These are phyloP conservation scores for Volucella zonaria DNA, from an alignment of 2,888 invertebrate species.

Conservation along the genomic window DNA sequence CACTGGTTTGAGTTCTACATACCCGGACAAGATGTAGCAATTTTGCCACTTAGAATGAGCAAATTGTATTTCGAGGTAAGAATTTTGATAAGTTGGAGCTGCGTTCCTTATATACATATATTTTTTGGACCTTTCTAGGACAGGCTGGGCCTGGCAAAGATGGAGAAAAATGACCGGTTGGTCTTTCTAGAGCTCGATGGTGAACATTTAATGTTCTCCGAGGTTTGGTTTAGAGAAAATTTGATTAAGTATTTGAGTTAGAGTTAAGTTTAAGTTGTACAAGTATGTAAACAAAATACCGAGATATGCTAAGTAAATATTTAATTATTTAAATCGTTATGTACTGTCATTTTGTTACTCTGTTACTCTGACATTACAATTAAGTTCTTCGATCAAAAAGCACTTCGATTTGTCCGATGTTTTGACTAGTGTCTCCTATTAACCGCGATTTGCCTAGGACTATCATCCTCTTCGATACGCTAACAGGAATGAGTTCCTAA, in stretches of 20 bases:
- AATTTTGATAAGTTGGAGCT: conserved; percentile 36
- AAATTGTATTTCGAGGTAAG: conserved; percentile 89
- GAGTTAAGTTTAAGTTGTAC: conserved; percentile 78
- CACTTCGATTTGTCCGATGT: too few species aligned
- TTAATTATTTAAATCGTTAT: too few species aligned
- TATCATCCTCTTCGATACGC: too few species aligned
- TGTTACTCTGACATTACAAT: too few species aligned
- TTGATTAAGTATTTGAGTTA: conserved; percentile 84
- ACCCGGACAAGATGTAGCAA: conserved; percentile 88
- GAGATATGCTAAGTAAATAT: too few species aligned
- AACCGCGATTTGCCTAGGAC: too few species aligned
- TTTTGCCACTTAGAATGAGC: conserved; percentile 88
- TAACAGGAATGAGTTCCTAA: too few species aligned
- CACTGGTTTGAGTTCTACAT: conserved; percentile 97
- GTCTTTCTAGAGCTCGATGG: conserved; percentile 88
- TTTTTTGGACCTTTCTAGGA: conserved; percentile 85
- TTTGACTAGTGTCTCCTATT: too few species aligned
- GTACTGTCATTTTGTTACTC: too few species aligned
- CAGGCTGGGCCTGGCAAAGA: conserved; percentile 88
- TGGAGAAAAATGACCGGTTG: conserved; percentile 87
- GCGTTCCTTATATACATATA: not conserved
- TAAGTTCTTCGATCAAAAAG: too few species aligned
- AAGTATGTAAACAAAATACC: not conserved
- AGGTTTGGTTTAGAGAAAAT: conserved; percentile 88
- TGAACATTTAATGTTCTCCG: conserved; percentile 90